Percentiles rank a stretch among this genome's conserved stretches.
Conservation (phyloP, 2,888 invertebrate species). For the Tenthredo notha region DNA sequence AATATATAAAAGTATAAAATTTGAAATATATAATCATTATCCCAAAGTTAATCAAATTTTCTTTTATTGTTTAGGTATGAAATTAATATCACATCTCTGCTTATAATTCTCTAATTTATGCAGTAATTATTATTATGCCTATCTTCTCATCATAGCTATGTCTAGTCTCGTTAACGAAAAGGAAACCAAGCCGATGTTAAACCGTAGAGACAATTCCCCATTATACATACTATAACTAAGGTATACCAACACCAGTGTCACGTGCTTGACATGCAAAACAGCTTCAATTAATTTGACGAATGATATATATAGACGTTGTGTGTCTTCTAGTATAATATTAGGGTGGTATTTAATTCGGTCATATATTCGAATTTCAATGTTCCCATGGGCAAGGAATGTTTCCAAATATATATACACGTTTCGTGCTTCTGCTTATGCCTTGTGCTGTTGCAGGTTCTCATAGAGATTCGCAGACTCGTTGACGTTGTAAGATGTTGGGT, state of each 20-base stretch:
- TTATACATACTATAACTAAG: not conserved
- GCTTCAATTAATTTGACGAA: slow-evolving; percentile 26
- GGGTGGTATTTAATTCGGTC: no score
- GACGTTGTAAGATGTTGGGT: not conserved
- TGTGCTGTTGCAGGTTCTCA: not conserved
- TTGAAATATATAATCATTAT: no score
- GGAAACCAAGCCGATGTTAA: not conserved
- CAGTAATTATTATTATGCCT: not conserved
- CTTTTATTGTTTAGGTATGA: no score
- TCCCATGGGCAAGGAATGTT: no score
- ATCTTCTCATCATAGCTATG: no score
- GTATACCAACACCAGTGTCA: not conserved
- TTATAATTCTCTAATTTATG: no score
- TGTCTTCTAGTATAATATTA: not conserved
- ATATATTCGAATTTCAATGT: no score
- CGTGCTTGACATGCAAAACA: slow-evolving; percentile 30
- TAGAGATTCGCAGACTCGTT: not conserved
- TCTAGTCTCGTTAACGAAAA: not conserved
- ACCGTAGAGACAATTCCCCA: slow-evolving; percentile 1
- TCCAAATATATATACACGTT: not conserved
- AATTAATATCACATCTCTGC: no score
- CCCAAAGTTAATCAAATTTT: no score
- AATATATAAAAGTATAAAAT: no score
- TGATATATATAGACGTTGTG: not conserved
- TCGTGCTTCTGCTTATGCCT: not conserved